Evolutionary conservation across 2,113 vertebrate genomes (phyloP).

Genomic region (Callocephalon fimbriatum): DNA sequence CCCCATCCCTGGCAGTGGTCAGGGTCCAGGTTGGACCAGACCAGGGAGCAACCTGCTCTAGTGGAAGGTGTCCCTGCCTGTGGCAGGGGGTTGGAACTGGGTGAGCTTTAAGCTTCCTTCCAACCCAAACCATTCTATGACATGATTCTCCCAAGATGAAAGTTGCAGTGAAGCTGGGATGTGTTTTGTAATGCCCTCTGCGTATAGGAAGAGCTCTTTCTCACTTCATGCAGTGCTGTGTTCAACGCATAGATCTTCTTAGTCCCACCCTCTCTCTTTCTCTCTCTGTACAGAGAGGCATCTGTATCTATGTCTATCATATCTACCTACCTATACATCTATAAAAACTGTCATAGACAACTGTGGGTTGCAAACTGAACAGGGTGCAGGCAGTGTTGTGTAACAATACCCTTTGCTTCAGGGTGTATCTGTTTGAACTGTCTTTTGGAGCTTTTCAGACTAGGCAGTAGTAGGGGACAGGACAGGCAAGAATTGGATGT

Average conservation of each 20-base stretch:
- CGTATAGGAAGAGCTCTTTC: not conserved
- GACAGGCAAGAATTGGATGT: not conserved
- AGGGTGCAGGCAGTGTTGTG: not conserved
- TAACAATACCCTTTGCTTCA: not conserved
- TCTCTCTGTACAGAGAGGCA: too few species aligned
- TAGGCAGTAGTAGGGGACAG: not conserved
- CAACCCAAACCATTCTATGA: not conserved
- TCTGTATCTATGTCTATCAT: not conserved
- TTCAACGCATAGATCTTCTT: not conserved
- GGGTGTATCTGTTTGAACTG: not conserved
- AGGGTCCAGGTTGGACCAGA: not conserved
- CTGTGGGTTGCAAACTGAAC: accelerated
- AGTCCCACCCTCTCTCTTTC: too few species aligned
- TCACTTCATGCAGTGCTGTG: not conserved
- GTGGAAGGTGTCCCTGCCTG: not conserved
- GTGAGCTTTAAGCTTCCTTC: not conserved
- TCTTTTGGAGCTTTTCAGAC: not conserved
- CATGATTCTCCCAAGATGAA: not conserved
- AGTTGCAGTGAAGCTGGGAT: not conserved
- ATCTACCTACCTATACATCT: accelerated
- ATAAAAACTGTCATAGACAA: not conserved
- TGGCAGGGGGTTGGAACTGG: not conserved
- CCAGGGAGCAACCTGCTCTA: not conserved
- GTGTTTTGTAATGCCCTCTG: not conserved
- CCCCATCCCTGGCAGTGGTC: not conserved